A percentile compares a stretch with the other conserved stretches of the same genome.
These are phyloP conservation scores for Bovichtus diacanthus DNA, from an alignment of 2,797 vertebrate species.

Conservation along the genomic window DNA sequence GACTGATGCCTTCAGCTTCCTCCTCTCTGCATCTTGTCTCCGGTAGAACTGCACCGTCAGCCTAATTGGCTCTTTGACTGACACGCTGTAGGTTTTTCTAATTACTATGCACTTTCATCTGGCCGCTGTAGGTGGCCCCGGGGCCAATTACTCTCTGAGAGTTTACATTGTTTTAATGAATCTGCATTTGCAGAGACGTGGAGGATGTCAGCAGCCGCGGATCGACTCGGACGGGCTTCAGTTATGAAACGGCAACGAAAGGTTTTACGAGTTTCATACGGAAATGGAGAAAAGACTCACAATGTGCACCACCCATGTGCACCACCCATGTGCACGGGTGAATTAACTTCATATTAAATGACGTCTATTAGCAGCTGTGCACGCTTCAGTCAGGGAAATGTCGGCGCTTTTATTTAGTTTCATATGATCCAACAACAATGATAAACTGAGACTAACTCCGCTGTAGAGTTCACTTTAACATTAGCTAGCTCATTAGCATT, in stretches of 20 bases:
- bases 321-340: too few relatives aligned
- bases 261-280: neutral
- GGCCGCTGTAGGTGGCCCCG: slow-evolving; percentile 42
- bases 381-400: neutral
- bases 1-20: slow-evolving; percentile 17
- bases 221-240: neutral
- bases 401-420: neutral
- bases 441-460: too few relatives aligned
- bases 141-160: slow-evolving; percentile 61
- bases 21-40: slow-evolving; percentile 24
- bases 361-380: neutral
- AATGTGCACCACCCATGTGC: too few relatives aligned
- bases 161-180: slow-evolving; percentile 55
- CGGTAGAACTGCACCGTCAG: slow-evolving; percentile 49
- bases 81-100: slow-evolving; percentile 44
- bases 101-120: slow-evolving; percentile 60
- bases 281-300: neutral
- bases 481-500: too few relatives aligned
- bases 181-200: slow-evolving; percentile 32
- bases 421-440: too few relatives aligned
- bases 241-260: neutral
- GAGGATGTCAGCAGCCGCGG: slow-evolving; percentile 14
- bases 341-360: neutral
- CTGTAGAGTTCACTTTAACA: too few relatives aligned
- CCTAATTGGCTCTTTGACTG: slow-evolving; percentile 77